phyloP scores from a whole-genome alignment of 2,888 invertebrate species.

The Rhogogaster chlorosoma region DNA sequence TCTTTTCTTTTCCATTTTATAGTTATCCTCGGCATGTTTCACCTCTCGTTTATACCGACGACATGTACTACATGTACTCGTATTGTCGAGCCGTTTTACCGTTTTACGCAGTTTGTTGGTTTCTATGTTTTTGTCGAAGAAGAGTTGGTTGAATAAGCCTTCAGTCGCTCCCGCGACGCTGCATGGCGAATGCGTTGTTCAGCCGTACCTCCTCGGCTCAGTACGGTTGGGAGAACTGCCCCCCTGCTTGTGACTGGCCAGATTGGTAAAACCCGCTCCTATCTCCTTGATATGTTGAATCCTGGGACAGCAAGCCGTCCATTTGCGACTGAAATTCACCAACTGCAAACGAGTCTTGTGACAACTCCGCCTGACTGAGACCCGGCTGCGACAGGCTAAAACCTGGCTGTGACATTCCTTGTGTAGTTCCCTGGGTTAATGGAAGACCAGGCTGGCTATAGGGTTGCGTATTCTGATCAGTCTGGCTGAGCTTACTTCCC shows the following conservation, averaged over 20 bases:
- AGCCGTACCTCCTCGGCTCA: constrained; percentile 79
- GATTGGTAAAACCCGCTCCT: constrained; percentile 82
- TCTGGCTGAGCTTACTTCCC: constrained; percentile 80
- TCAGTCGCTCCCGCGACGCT: constrained; percentile 77
- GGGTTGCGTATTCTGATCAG: constrained; percentile 87
- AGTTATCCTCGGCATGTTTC: constrained; percentile 50
- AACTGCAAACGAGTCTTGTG: constrained; percentile 90
- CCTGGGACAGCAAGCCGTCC: constrained; percentile 96
- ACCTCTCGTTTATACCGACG: constrained; percentile 63
- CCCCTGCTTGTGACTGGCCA: constrained; percentile 78
- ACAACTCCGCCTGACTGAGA: constrained; percentile 86
- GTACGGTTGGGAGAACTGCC: constrained; percentile 85
- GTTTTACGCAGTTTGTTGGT: constrained; percentile 73
- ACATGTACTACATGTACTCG: constrained; percentile 69
- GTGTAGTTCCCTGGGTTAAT: constrained; percentile 78
- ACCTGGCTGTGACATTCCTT: constrained; percentile 87
- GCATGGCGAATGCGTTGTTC: constrained; percentile 77
- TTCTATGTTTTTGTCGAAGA: constrained; percentile 72
- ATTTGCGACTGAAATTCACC: constrained; percentile 95
- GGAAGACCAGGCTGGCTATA: constrained; percentile 80
- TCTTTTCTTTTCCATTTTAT: constrained; percentile 43
- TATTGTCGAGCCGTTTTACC: constrained; percentile 71
- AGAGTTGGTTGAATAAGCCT: constrained; percentile 76
- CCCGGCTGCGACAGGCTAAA: constrained; percentile 85
- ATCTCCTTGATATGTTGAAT: constrained; percentile 90